Evolutionary conservation across 1,140 invertebrate species (phyloP).

Genomic region (Camponotus floridanus): DNA sequence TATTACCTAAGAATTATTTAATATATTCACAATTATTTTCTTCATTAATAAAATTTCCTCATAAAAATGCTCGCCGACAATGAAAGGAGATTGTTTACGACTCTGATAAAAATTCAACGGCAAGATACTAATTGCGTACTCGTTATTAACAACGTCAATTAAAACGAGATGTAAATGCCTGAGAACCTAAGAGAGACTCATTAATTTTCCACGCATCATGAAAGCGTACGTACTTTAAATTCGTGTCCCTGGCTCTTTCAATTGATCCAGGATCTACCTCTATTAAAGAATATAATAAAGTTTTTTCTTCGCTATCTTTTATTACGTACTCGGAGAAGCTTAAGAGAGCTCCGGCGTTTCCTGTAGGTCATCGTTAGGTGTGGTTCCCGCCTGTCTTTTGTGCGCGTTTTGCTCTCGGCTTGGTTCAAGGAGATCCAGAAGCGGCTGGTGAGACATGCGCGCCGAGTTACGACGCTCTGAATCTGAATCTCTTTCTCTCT

Average conservation of each 20-base stretch:
- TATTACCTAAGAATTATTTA: constrained; percentile 24
- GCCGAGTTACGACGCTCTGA: constrained; percentile 83
- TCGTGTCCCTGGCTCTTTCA: constrained; percentile 17
- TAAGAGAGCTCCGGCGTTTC: constrained; percentile 69
- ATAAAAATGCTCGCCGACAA: neutral
- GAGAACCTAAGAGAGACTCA: constrained; percentile 43
- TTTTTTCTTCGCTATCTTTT: constrained; percentile 37
- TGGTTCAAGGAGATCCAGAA: constrained; percentile 83
- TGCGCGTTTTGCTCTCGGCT: constrained; percentile 74
- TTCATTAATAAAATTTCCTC: neutral
- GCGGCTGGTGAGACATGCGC: constrained; percentile 65
- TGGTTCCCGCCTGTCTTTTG: constrained; percentile 68
- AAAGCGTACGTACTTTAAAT: neutral
- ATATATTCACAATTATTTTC: neutral
- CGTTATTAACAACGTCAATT: constrained; percentile 40
- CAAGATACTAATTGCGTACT: neutral
- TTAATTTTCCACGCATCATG: constrained; percentile 42
- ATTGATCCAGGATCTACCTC: neutral
- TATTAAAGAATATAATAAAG: constrained; percentile 14
- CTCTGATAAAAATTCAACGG: neutral
- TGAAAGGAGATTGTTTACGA: constrained; percentile 7
- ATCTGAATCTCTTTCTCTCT: constrained; percentile 85
- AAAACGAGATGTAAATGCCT: constrained; percentile 22
- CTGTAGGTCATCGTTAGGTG: constrained; percentile 73
- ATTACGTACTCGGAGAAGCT: constrained; percentile 43